Evolutionary conservation across 2,888 invertebrate genomes (phyloP), one percentile per base, ranked within the genome.

Genomic region (Dyspetes luteomarginatus): DNA sequence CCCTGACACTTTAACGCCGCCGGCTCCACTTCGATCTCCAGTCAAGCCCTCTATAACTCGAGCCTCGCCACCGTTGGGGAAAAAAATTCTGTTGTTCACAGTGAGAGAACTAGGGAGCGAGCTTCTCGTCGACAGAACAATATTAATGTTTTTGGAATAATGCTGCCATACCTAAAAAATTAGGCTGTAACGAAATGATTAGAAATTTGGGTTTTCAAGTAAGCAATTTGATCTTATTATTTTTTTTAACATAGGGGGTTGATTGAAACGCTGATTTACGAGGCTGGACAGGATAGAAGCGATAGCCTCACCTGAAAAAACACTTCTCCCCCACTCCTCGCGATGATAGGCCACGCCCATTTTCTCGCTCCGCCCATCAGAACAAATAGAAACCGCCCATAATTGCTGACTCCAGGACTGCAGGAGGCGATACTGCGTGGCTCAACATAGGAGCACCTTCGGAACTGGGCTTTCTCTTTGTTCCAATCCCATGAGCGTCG

Each of bases 281-380:
- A 65, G 43, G 28, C 41, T 30, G 36, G 71, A 69, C 26, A 56
- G 22, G 28, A 52, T 72, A 28, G n/a, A 28, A 19, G 24, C 15
- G n/a, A 28, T 15, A 65, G 55, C 72, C 62, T 28, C 64, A 48
- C 65, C 4, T 1, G n/a, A n/a, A 24, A 56, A 52, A 50, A 69
- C 58, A 64, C 7, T 12, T 19, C 26, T 45, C 52, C 28, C 65
- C 78, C 81, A 74, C 74, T 65, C 43, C 24, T 0, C 3, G 5
- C n/a, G n/a, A 12, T 12, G 4, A 5, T 5, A 22, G 65, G 36
- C 17, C 0, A 67, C 81, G 81, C 81, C 81, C 52, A 65, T 45
- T 45, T 69, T 41, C 22, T 58, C 43, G 65, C 81, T 60, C 81
- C 81, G 69, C 81, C 81, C 36, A 74, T 56, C 30, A 24, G 17